Evolutionary conservation across 2,888 invertebrate genomes (phyloP), one percentile per base, ranked within the genome.

Genomic region (Pyrrhia umbra): DNA sequence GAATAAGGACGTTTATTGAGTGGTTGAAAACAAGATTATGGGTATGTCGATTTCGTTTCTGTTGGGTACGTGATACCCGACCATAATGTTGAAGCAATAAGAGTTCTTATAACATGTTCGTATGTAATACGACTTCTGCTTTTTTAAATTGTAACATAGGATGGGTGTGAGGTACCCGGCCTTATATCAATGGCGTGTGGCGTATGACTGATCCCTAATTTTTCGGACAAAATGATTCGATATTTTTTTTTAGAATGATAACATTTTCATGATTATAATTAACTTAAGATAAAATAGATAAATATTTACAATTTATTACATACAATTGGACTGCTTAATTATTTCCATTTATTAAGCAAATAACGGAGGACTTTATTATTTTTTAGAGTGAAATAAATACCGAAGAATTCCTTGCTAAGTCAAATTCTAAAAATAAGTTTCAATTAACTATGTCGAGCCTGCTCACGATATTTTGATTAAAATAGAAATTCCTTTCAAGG

Each of bases 1-100:
- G 0, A 16, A 10, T 50, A 62, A 50, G 21, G 37, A 20, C 16
- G n/a, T 10, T 39, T 51, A 18, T 59, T n/a, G 25, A 4, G 34
- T 51, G 34, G 3, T 25, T 9, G 15, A 8, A 16, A 43, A 1
- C 6, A 18, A 21, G 10, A 9, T 47, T 15, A 2, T 20, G 18
- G 25, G 25, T 10, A 20, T 9, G 25, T 56, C 23, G 25, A 27
- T 27, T 20, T 15, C 2, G 25, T 37, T 20, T 21, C 13, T 16
- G 49, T 25, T 2, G 58, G 58, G 58, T 59, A 20, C 23, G 34
- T 25, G 43, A 59, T 59, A 59, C 58, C 58, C 58, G 34, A 45
- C 58, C 50, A n/a, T 59, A 45, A 37, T 23, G 34, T 5, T 10
- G 30, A 45, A 13, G 18, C 2, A 6, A 20, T 59, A 51, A 30